Evolutionary conservation across 2,888 invertebrate species (phyloP), one percentile per base, ranked within the genome.

Genomic region (Lasioglossum vierecki): DNA sequence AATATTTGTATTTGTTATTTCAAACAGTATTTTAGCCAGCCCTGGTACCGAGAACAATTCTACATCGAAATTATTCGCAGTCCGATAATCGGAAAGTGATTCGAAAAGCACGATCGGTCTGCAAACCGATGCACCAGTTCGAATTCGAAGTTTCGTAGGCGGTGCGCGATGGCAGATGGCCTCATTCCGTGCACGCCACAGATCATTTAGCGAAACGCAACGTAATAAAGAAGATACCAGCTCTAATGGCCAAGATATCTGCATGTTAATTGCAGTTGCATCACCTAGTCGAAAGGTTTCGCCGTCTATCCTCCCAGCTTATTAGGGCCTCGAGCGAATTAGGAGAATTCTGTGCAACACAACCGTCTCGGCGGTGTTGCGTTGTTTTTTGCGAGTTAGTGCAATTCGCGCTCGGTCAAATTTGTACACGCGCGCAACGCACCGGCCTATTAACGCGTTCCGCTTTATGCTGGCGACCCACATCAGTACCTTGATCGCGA

Each of bases 391-490:
- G 44, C 57, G 30, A 72, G 44, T 72, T 44, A 44, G 44, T 35
- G 41, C 41, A n/a, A 39, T 72, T 72, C 26, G 41, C 9, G 35
- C 70, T 39, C 53, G 57, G 72, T 41, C 26, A 44, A 78, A 78
- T 72, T 78, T 72, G 41, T 49, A 68, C 49, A 9, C 3, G 46
- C 46, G 18, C n/a, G 44, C 63, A 49, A 53, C n/a, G 66, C 72
- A 35, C 57, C n/a, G 22, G 44, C 3, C 57, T 53, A 71, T 71
- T 79, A 72, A 53, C 78, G 30, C 78, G 78, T 79, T 79, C 57
- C 78, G 72, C 57, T 57, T 53, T 44, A 8, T 53, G 22, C 26
- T 15, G 66, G 35, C 66, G 49, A 49, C 76, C 49, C 39, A 68
- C 68, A 76, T 68, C n/a, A 11, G 60, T 5, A 13, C 76, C 76